These are phyloP conservation scores for Podilymbus podiceps DNA, from an alignment of 2,113 vertebrate species.

Conservation along the genomic window DNA sequence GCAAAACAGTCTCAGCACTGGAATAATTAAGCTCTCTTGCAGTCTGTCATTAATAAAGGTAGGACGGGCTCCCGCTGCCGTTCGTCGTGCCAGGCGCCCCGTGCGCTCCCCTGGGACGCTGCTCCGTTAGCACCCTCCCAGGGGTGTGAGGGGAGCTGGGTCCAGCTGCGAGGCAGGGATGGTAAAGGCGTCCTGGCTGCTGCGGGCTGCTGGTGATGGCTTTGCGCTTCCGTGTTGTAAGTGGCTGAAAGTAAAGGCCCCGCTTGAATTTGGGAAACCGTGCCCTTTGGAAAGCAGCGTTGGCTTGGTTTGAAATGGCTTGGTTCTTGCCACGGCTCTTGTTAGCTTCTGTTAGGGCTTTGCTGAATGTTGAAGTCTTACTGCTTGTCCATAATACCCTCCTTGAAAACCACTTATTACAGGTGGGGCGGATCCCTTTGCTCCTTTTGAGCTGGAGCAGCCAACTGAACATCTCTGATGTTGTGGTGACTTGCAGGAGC, in stretches of 20 bases:
- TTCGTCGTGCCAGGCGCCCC: not conserved
- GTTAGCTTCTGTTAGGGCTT: not conserved
- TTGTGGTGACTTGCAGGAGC: not conserved
- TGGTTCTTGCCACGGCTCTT: not conserved
- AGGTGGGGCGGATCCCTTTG: not conserved
- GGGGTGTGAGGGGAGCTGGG: not conserved
- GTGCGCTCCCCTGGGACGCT: fast-evolving
- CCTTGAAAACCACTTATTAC: not conserved
- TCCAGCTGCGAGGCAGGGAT: not conserved
- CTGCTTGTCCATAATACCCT: not conserved
- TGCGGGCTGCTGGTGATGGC: not conserved
- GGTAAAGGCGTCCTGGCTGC: not conserved
- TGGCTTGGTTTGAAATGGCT: not conserved
- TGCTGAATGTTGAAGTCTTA: not conserved
- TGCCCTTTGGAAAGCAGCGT: not conserved
- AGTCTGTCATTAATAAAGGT: fast-evolving
- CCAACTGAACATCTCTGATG: too few species aligned
- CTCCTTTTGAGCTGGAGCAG: not conserved
- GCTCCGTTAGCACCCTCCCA: not conserved
- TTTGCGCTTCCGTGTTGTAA: not conserved
- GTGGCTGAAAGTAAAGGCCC: not conserved
- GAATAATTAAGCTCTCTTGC: not conserved
- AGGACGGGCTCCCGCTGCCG: fast-evolving
- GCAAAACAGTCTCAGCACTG: not conserved
- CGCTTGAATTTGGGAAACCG: not conserved